Evolutionary conservation across 2,888 invertebrate genomes (phyloP).

Genomic region (Onchidella celtica): DNA sequence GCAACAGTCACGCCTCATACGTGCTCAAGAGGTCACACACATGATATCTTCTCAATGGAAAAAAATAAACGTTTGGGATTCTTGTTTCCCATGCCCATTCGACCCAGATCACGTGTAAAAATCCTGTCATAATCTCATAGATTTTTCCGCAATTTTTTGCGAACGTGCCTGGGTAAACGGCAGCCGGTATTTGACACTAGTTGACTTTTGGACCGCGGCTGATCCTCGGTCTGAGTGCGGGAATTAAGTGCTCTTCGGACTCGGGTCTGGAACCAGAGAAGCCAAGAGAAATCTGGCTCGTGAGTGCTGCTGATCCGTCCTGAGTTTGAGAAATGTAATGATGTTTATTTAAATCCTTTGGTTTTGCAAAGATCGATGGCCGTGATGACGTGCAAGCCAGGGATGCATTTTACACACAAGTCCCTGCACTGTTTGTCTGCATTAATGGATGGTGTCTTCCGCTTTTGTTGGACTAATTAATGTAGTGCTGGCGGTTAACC

Average conservation of each 20-base stretch:
- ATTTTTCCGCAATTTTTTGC: no score
- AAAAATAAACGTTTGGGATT: no score
- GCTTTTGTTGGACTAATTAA: constrained; percentile 22
- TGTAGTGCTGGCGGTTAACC: background rate
- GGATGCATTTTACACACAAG: background rate
- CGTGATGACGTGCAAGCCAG: background rate
- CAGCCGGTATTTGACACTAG: constrained; percentile 17
- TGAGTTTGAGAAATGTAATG: constrained; percentile 29
- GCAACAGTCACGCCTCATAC: no score
- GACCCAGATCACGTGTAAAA: no score
- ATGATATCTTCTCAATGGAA: no score
- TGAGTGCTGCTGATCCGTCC: constrained; percentile 22
- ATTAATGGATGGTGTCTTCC: background rate
- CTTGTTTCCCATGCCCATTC: no score
- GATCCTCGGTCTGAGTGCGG: background rate
- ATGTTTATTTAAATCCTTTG: constrained; percentile 39
- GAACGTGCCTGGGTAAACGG: constrained; percentile 17
- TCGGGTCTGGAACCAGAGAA: no score
- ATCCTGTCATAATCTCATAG: constrained; percentile 19
- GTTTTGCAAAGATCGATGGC: no score
- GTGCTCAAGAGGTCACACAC: no score
- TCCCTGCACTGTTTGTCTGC: constrained; percentile 7
- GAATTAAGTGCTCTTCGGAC: constrained; percentile 23
- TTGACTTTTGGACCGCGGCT: background rate
- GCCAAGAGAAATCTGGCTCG: no score